Evolutionary conservation across 2,888 invertebrate genomes (phyloP).

Genomic region (Acanthosepion esculentum): DNA sequence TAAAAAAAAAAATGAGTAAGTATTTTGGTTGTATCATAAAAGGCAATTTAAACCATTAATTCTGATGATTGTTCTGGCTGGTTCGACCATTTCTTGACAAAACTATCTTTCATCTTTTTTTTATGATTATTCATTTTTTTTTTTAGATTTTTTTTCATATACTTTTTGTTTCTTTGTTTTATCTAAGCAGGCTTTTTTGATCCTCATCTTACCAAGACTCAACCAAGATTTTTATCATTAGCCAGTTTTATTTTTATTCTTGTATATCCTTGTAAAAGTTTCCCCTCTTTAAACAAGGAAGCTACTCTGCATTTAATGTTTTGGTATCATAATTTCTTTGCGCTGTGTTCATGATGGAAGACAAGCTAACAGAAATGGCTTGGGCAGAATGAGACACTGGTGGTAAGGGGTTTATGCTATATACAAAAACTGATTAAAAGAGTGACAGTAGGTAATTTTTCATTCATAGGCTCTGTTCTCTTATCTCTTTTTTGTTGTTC

Average conservation of each 20-base stretch:
- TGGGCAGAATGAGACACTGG: background rate
- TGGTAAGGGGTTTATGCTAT: background rate
- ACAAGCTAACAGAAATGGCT: background rate
- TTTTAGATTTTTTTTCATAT: background rate
- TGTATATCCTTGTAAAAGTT: background rate
- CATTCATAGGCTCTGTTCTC: background rate
- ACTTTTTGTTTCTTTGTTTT: background rate
- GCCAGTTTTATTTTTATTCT: background rate
- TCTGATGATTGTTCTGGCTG: background rate
- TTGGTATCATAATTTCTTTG: background rate
- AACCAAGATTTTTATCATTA: slow-evolving; percentile 21
- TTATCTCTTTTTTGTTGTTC: background rate
- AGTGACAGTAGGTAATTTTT: background rate
- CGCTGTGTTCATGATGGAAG: background rate
- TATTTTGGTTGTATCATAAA: background rate
- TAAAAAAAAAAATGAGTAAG: background rate
- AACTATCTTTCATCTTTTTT: slow-evolving; percentile 8
- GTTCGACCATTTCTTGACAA: background rate
- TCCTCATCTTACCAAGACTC: background rate
- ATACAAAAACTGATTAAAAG: background rate
- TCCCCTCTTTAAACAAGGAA: background rate
- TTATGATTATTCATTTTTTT: background rate
- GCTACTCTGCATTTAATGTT: background rate
- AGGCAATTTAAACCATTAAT: slow-evolving; percentile 33
- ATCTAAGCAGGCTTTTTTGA: slow-evolving; percentile 20